Evolutionary conservation across 2,797 vertebrate genomes (phyloP).

Genomic region (Trichosurus vulpecula): DNA sequence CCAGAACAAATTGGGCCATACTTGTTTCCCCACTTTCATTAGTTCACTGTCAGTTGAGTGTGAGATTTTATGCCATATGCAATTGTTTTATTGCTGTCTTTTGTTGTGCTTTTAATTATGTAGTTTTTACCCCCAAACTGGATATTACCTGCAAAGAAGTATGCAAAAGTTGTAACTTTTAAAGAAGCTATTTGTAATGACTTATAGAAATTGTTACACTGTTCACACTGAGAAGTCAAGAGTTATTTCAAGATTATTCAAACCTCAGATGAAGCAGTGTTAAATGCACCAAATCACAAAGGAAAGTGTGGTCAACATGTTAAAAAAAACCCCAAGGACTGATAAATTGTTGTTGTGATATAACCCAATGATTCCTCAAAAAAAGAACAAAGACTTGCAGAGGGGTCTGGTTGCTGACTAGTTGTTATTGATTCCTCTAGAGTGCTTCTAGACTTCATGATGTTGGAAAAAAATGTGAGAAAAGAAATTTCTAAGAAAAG

Average conservation of each 20-base stretch:
- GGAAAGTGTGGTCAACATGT: background rate
- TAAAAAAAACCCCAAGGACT: background rate
- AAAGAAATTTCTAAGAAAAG: background rate
- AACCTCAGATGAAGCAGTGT: too few species aligned
- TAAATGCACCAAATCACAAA: background rate
- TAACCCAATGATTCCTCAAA: background rate
- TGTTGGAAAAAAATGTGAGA: background rate
- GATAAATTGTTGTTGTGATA: background rate
- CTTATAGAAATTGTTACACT: background rate
- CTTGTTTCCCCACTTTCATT: background rate
- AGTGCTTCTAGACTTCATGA: background rate
- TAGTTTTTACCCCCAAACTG: background rate
- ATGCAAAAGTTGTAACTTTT: background rate
- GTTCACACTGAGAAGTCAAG: background rate
- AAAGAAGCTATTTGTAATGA: background rate
- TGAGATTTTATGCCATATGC: background rate
- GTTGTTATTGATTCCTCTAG: background rate
- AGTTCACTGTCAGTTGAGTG: background rate
- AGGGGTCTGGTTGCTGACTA: too few species aligned
- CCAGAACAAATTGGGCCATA: background rate
- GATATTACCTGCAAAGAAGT: background rate
- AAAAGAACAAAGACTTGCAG: background rate
- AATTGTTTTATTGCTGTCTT: background rate
- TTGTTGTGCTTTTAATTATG: background rate
- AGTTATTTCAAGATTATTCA: background rate